Percentiles rank a stretch among this genome's conserved stretches.
These are phyloP conservation scores for Acrocephalus kingi DNA, from an alignment of 2,113 vertebrate genomes.

Conservation along the genomic window DNA sequence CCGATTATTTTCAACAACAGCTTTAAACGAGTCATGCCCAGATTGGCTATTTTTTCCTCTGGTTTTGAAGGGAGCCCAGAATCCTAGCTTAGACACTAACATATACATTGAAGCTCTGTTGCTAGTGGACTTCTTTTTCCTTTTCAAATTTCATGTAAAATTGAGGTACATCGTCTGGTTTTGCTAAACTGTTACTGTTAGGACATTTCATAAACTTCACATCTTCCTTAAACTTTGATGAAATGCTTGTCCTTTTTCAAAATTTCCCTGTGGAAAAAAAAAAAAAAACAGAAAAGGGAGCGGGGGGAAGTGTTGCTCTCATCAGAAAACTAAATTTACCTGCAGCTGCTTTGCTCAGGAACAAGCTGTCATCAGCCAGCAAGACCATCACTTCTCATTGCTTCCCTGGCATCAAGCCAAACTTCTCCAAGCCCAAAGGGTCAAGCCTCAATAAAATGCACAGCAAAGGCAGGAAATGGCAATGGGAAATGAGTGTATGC, in stretches of 20 bases:
- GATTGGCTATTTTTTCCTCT: not conserved
- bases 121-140: not conserved
- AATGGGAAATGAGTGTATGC: not conserved
- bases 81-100: not conserved
- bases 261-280: not conserved
- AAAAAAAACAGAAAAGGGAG: too few species aligned
- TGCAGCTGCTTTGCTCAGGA: conserved; percentile 1
- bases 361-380: conserved; percentile 10
- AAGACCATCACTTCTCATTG: not conserved
- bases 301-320: not conserved
- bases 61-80: not conserved
- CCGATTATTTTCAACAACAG: not conserved
- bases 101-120: not conserved
- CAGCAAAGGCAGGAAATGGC: conserved; percentile 10
- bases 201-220: not conserved
- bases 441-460: not conserved
- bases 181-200: not conserved
- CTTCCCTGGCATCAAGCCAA: conserved; percentile 43
- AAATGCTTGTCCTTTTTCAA: not conserved
- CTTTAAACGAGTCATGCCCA: not conserved
- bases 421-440: not conserved
- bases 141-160: not conserved
- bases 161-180: not conserved
- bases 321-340: conserved; percentile 2
- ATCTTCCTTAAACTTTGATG: not conserved